Conservation (phyloP, 2,797 vertebrate genomes). For the Peromyscus melanophrys region DNA sequence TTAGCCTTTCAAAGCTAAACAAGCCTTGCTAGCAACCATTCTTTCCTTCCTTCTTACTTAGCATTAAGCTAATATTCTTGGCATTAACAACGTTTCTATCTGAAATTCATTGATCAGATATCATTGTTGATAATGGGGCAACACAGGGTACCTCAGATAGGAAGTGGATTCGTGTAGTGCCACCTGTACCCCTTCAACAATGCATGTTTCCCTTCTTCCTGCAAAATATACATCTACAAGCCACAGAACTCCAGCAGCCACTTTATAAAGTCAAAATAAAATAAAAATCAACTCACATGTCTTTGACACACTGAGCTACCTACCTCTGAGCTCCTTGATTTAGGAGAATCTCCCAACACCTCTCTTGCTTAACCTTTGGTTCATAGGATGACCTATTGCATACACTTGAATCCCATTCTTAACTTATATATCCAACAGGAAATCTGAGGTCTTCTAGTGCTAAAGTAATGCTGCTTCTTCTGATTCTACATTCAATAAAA, state of each 20-base stretch:
- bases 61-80: constrained; percentile 45
- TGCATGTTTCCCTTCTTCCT: neutral
- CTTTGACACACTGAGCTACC: neutral
- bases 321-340: constrained; percentile 49
- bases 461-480: neutral
- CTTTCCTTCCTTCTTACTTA: constrained; percentile 29
- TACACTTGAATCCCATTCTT: neutral
- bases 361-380: neutral
- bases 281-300: neutral
- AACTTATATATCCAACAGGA: neutral
- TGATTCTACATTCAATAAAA: neutral
- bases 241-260: neutral
- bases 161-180: neutral
- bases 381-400: neutral
- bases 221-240: neutral
- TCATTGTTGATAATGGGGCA: neutral
- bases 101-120: constrained; percentile 43
- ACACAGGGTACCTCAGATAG: neutral
- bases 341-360: neutral
- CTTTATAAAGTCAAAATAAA: neutral
- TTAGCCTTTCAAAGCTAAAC: neutral
- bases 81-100: constrained; percentile 2
- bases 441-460: neutral
- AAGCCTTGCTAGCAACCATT: neutral
- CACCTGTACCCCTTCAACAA: neutral